These are phyloP conservation scores for Drosophila mayaguana DNA, from an alignment of 2,888 invertebrate species.

Conservation along the genomic window DNA sequence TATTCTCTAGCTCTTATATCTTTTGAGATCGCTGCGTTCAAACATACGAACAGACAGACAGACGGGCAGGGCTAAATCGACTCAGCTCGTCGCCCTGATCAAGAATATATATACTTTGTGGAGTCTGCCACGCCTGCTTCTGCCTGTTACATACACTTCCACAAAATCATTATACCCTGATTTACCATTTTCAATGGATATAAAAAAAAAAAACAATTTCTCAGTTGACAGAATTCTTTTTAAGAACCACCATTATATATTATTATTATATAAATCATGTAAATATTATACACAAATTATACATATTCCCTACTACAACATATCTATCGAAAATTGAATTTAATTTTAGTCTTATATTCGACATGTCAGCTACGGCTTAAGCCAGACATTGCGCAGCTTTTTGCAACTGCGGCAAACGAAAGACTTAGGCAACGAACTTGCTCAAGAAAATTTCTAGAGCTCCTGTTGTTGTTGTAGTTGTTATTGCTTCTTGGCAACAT, in stretches of 20 bases:
- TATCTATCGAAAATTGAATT: neutral
- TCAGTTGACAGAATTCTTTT: too few species aligned
- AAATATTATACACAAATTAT: neutral
- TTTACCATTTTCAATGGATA: too few species aligned
- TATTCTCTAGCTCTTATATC: too few species aligned
- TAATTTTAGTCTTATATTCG: neutral
- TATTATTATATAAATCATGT: neutral
- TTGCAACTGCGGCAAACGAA: constrained; percentile 32
- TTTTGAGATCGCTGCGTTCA: too few species aligned
- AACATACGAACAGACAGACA: too few species aligned
- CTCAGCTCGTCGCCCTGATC: too few species aligned
- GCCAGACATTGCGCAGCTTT: neutral
- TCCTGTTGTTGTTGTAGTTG: constrained; percentile 18
- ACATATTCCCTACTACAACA: neutral
- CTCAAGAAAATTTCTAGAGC: constrained; percentile 24
- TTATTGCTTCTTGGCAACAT: constrained; percentile 40
- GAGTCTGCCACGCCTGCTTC: too few species aligned
- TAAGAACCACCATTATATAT: neutral
- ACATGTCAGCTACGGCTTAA: neutral
- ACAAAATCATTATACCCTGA: too few species aligned
- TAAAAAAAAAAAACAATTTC: too few species aligned
- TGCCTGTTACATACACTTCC: too few species aligned
- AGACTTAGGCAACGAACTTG: constrained; percentile 64
- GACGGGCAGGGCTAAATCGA: too few species aligned
- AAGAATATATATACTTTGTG: too few species aligned